Evolutionary conservation across 64 coral and sea anemone species (phyloP).

Genomic region (Stichodactyla helianthus): DNA sequence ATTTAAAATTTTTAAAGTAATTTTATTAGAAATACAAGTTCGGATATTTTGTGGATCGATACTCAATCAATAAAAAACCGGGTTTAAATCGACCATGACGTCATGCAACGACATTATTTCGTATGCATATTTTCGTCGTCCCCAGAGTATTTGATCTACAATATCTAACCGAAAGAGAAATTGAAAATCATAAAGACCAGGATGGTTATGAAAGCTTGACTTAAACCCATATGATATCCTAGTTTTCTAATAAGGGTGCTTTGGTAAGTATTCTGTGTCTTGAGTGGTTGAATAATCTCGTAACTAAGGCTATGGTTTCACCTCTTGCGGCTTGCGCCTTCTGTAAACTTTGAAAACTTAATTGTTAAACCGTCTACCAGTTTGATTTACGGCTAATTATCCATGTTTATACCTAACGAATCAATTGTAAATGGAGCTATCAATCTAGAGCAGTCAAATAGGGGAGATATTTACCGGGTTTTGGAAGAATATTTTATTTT

Average conservation of each 20-base stretch:
- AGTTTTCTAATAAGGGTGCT: background rate
- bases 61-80: background rate
- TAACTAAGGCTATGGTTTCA: background rate
- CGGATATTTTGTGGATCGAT: no score
- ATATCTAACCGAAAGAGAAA: background rate
- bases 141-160: background rate
- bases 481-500: background rate
- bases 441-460: background rate
- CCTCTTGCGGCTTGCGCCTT: background rate
- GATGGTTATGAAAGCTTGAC: background rate
- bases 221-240: background rate
- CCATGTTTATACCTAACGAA: background rate
- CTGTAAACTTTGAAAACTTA: background rate
- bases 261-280: background rate
- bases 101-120: background rate
- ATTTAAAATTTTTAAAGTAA: no score
- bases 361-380: background rate
- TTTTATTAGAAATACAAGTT: no score
- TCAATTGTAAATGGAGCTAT: background rate
- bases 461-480: background rate
- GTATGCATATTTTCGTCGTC: background rate
- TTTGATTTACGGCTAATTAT: constrained; percentile 1
- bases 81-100: background rate
- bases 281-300: background rate
- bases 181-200: background rate